Conservation (phyloP, 2,113 vertebrate genomes). For the Clarias gariepinus region DNA sequence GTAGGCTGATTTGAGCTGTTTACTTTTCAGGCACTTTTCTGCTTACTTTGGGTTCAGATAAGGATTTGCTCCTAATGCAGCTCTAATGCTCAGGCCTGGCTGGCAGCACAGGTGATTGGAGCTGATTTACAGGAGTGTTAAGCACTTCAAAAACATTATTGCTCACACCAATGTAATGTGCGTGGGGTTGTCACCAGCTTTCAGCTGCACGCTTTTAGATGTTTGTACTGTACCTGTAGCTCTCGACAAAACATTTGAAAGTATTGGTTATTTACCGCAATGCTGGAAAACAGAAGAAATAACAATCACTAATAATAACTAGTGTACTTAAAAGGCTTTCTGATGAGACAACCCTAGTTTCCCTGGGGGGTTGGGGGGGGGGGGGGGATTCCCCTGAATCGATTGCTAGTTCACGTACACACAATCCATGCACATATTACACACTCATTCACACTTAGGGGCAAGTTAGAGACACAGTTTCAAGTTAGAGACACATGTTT, state of each 20-base stretch:
- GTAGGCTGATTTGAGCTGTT: constrained; percentile 38
- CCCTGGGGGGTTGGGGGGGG: too few relatives aligned
- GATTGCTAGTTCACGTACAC: neutral
- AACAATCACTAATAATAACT: neutral
- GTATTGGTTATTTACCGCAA: neutral
- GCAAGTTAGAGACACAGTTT: neutral
- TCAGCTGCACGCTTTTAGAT: constrained; percentile 19
- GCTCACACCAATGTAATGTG: constrained; percentile 27
- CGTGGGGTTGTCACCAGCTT: constrained; percentile 32
- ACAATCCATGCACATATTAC: neutral
- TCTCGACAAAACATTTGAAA: neutral
- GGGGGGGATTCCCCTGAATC: neutral
- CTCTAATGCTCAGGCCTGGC: constrained; percentile 40
- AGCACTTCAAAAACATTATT: constrained; percentile 44
- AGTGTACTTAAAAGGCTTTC: neutral
- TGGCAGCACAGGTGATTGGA: constrained; percentile 47
- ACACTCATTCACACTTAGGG: neutral
- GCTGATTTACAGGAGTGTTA: constrained; percentile 43
- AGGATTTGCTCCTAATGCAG: constrained; percentile 51
- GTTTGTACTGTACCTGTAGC: constrained; percentile 18
- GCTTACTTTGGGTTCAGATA: constrained; percentile 51
- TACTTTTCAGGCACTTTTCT: constrained; percentile 48
- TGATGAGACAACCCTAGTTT: neutral
- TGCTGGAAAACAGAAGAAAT: neutral
- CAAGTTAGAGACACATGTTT: neutral